A percentile compares a stretch with the other conserved stretches of the same genome.
phyloP scores from a whole-genome alignment of 2,888 invertebrate genomes.

The Romanomermis culicivorax region DNA sequence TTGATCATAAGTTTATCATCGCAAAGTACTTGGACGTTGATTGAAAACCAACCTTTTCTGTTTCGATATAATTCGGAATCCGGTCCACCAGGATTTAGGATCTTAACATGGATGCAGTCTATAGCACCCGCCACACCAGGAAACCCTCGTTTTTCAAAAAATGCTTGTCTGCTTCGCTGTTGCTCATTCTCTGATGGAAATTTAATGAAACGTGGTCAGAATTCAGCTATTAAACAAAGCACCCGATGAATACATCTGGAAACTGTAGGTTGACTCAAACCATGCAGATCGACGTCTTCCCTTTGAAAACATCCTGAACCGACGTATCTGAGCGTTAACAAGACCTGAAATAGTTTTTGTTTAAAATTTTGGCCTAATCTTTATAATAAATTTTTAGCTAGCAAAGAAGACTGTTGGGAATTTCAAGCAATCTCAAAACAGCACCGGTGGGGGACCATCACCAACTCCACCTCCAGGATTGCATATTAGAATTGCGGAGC shows the following conservation, averaged over 20 bases:
- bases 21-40: neutral
- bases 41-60: neutral
- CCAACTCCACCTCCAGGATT: neutral
- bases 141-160: constrained; percentile 1
- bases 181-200: neutral
- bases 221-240: neutral
- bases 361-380: too few species aligned
- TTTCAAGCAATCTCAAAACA: too few species aligned
- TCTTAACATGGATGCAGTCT: neutral
- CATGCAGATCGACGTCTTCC: neutral
- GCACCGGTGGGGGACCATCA: neutral
- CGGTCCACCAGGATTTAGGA: neutral
- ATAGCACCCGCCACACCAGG: neutral
- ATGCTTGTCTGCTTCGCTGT: neutral
- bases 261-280: neutral
- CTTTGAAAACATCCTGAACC: neutral
- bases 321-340: neutral
- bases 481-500: neutral
- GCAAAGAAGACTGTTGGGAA: too few species aligned
- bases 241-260: neutral
- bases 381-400: too few species aligned
- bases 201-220: neutral
- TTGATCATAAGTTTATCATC: neutral
- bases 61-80: neutral
- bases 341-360: neutral